phyloP scores from a whole-genome alignment of 2,113 vertebrate genomes.

The Coturnix japonica region DNA sequence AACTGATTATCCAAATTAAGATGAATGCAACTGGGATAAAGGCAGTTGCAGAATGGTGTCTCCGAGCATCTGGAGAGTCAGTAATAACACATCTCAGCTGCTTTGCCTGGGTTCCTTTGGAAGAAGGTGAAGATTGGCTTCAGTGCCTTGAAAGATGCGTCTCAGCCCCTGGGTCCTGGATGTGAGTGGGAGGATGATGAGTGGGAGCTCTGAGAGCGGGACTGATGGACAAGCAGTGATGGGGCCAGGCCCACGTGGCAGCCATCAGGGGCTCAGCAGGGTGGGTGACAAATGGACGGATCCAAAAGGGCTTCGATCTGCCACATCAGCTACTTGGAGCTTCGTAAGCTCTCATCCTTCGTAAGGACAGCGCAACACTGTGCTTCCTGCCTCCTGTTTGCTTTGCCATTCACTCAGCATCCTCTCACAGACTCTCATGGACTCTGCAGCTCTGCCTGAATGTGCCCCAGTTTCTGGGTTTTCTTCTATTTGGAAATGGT shows the following conservation, averaged over 20 bases:
- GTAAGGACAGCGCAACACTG: fast-evolving
- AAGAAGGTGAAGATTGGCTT: background rate
- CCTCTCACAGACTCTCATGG: background rate
- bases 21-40: background rate
- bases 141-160: background rate
- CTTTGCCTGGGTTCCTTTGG: background rate
- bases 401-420: background rate
- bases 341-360: fast-evolving
- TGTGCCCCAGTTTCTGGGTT: background rate
- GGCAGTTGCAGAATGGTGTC: background rate
- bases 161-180: background rate
- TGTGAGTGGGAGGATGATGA: background rate
- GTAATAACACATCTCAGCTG: fast-evolving
- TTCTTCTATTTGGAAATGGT: background rate
- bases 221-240: background rate
- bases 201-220: fast-evolving
- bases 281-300: fast-evolving
- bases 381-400: background rate
- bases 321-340: fast-evolving
- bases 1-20: background rate
- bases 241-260: background rate
- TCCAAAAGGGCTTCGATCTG: background rate
- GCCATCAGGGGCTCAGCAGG: background rate
- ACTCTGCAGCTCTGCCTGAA: background rate
- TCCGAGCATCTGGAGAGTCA: background rate